Evolutionary conservation across 2,888 invertebrate genomes (phyloP), one percentile per base, ranked within the genome.

Genomic region (Cinara cedri): DNA sequence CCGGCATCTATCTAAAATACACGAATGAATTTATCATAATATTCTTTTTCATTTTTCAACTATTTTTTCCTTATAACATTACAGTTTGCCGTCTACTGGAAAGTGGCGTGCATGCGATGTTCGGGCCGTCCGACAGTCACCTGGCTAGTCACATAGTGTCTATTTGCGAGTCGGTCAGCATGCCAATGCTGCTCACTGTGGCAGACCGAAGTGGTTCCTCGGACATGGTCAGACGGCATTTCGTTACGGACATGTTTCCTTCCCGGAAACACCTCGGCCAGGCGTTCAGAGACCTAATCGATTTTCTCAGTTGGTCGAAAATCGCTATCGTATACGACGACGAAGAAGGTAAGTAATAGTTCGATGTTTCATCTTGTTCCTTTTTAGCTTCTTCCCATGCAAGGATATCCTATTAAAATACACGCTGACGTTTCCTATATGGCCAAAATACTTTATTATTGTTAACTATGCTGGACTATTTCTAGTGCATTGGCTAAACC

Each of bases 311-410:
- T 85, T 97, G 97, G 97, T 94, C 94, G 3, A 91, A 92, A 85
- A 94, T 97, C 84, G 96, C 95, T 0, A 92, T 98, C 78, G 91
- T 98, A 63, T 97, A 97, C 85, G 97, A 98, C 85, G 95, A 97
- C 84, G 95, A 96, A 84, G 91, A 92, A 85, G 94, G 95, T 94
- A 85, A 88, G 89, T 11, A 14, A 44, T n/a, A n/a, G n/a, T n/a
- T n/a, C n/a, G n/a, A n/a, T n/a, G n/a, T n/a, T n/a, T n/a, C n/a
- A n/a, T n/a, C n/a, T n/a, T n/a, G n/a, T n/a, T n/a, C n/a, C n/a
- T n/a, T n/a, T n/a, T n/a, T n/a, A n/a, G n/a, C n/a, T n/a, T n/a
- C n/a, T n/a, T n/a, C n/a, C n/a, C n/a, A n/a, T n/a, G n/a, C n/a
- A n/a, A n/a, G n/a, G n/a, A n/a, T n/a, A n/a, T n/a, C n/a, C n/a